Percentiles rank a stretch among this genome's conserved stretches.
These are phyloP conservation scores for Scotopteryx bipunctaria DNA, from an alignment of 2,888 invertebrate genomes.

Conservation along the genomic window DNA sequence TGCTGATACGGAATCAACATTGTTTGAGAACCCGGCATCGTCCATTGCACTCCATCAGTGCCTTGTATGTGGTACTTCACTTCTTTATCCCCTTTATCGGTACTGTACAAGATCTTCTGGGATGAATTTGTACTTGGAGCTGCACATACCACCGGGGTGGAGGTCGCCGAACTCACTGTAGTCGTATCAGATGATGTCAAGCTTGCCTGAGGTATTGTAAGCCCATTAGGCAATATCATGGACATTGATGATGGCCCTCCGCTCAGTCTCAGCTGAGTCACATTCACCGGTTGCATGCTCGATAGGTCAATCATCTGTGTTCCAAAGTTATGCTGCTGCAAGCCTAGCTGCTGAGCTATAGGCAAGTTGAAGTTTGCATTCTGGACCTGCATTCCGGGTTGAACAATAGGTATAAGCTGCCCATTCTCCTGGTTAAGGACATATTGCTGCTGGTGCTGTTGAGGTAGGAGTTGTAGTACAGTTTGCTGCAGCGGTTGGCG, in stretches of 20 bases:
- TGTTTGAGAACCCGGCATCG: conserved; percentile 74
- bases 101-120: conserved; percentile 74
- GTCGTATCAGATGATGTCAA: conserved; percentile 68
- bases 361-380: conserved; percentile 74
- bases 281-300: conserved; percentile 75
- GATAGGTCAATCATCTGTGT: conserved; percentile 75
- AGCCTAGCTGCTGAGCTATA: conserved; percentile 60
- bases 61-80: conserved; percentile 77
- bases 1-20: conserved; percentile 79
- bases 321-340: conserved; percentile 74
- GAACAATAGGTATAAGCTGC: conserved; percentile 77
- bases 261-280: conserved; percentile 70
- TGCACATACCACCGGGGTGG: conserved; percentile 76
- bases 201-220: conserved; percentile 71
- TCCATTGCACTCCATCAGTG: conserved; percentile 73
- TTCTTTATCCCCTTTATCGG: conserved; percentile 75
- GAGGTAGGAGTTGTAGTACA: conserved; percentile 70
- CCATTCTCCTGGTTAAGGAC: conserved; percentile 77
- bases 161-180: conserved; percentile 72
- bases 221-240: conserved; percentile 73
- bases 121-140: conserved; percentile 72
- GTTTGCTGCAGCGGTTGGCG: conserved; percentile 62
- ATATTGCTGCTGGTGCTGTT: conserved; percentile 72
- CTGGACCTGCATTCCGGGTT: conserved; percentile 73
- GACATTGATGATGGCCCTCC: conserved; percentile 78